Conservation (phyloP, 2,113 vertebrate species). For the Garra rufa region DNA sequence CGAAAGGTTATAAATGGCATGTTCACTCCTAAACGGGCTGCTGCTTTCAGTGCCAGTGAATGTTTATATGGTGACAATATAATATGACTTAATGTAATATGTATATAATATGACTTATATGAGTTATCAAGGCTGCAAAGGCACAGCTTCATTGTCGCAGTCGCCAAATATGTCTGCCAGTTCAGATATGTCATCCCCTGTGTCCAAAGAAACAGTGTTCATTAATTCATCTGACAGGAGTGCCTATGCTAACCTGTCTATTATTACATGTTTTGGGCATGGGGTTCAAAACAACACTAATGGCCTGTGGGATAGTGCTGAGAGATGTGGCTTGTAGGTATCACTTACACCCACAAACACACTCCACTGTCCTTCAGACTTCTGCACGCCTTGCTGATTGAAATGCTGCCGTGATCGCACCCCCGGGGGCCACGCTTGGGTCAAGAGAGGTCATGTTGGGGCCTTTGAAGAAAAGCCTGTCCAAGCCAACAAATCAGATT, state of each 20-base stretch:
- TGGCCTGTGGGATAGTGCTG: slow-evolving; percentile 62
- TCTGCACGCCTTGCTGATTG: slow-evolving; percentile 61
- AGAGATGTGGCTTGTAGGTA: slow-evolving; percentile 59
- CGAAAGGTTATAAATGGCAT: not conserved
- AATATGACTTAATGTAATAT: slow-evolving; percentile 13
- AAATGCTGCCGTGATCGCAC: slow-evolving; percentile 48
- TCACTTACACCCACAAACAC: slow-evolving; percentile 65
- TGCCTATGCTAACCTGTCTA: slow-evolving; percentile 52
- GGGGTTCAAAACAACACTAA: slow-evolving; percentile 71
- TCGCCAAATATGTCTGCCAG: slow-evolving; percentile 54
- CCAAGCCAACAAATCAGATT: slow-evolving; percentile 58
- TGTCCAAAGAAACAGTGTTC: slow-evolving; percentile 52
- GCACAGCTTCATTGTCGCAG: slow-evolving; percentile 48
- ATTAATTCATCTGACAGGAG: slow-evolving; percentile 50
- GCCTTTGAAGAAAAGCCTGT: slow-evolving; percentile 61
- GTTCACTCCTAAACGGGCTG: not conserved
- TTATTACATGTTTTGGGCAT: slow-evolving; percentile 67
- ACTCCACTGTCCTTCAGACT: slow-evolving; percentile 60
- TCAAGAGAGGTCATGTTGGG: slow-evolving; percentile 58
- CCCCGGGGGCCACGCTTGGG: slow-evolving; percentile 50
- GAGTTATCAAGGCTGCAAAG: slow-evolving; percentile 11
- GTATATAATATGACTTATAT: slow-evolving; percentile 17
- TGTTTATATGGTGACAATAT: not conserved
- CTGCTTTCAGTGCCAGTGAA: not conserved
- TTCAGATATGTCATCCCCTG: slow-evolving; percentile 53